Evolutionary conservation across 2,888 invertebrate species (phyloP).

Genomic region (Morpho helenor): DNA sequence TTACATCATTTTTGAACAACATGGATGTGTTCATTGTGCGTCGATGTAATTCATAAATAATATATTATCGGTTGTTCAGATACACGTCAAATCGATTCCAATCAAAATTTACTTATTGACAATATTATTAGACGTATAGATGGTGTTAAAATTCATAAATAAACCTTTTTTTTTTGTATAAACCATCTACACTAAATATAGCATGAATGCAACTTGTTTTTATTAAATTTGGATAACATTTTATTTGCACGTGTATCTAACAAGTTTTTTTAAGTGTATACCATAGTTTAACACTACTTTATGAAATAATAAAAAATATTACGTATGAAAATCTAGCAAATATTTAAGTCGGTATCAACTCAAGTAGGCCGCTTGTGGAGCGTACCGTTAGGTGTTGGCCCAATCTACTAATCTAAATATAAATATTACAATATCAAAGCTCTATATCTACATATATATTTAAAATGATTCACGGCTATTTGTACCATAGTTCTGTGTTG

Average conservation of each 20-base stretch:
- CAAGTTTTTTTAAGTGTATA: no score
- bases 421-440: conserved; percentile 38
- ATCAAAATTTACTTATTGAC: background rate
- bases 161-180: conserved; percentile 3
- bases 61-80: conserved; percentile 16
- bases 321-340: conserved; percentile 61
- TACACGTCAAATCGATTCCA: conserved; percentile 7
- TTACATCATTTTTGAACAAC: conserved; percentile 15
- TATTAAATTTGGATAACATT: conserved; percentile 2
- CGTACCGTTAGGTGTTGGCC: background rate
- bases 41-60: conserved; percentile 25
- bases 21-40: conserved; percentile 49
- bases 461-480: conserved; percentile 48
- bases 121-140: conserved; percentile 8
- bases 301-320: conserved; percentile 53
- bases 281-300: conserved; percentile 1
- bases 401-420: conserved; percentile 36
- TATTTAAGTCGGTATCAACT: conserved; percentile 28
- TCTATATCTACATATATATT: conserved; percentile 38
- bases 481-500: conserved; percentile 53
- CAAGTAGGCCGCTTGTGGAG: conserved; percentile 19
- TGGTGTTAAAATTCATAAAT: conserved; percentile 10
- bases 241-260: conserved; percentile 28
- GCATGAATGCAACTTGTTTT: conserved; percentile 2
- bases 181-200: conserved; percentile 7